Conservation (phyloP, 2,888 invertebrate genomes). For the Ryuthela nishihirai region DNA sequence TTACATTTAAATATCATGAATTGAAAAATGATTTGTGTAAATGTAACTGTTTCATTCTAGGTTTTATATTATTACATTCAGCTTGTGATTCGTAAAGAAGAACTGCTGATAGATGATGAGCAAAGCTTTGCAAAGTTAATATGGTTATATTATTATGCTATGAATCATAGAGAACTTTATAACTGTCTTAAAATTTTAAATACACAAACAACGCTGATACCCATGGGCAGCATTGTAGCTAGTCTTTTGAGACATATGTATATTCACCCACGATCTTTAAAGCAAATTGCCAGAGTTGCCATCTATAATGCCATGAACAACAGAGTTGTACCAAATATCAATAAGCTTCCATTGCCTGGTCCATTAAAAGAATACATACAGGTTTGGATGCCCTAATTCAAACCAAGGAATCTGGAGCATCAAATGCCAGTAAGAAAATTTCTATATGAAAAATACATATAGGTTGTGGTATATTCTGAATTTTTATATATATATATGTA, state of each 20-base stretch:
- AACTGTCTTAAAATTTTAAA: slow-evolving; percentile 62
- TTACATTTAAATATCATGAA: too few relatives aligned
- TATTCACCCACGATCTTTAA: slow-evolving; percentile 65
- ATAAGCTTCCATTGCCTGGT: slow-evolving; percentile 64
- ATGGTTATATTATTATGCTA: slow-evolving; percentile 55
- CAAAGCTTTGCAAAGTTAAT: slow-evolving; percentile 64
- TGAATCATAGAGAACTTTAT: slow-evolving; percentile 65
- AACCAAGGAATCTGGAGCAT: neutral
- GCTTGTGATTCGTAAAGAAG: slow-evolving; percentile 62
- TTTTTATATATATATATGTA: too few relatives aligned
- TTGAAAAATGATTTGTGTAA: too few relatives aligned
- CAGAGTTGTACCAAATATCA: slow-evolving; percentile 62
- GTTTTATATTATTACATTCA: slow-evolving; percentile 68
- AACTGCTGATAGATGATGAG: slow-evolving; percentile 57
- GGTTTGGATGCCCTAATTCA: slow-evolving; percentile 57
- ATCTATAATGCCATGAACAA: slow-evolving; percentile 65
- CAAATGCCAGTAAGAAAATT: too few relatives aligned
- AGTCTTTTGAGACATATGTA: slow-evolving; percentile 62
- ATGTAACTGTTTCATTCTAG: slow-evolving; percentile 47
- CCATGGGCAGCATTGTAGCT: slow-evolving; percentile 59
- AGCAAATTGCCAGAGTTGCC: slow-evolving; percentile 65
- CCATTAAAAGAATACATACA: slow-evolving; percentile 66
- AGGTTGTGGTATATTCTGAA: slow-evolving; percentile 9
- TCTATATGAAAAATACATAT: too few relatives aligned
- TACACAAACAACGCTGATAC: slow-evolving; percentile 62